Evolutionary conservation across 2,888 invertebrate genomes (phyloP).

Genomic region (Notocelia uddmanniana): DNA sequence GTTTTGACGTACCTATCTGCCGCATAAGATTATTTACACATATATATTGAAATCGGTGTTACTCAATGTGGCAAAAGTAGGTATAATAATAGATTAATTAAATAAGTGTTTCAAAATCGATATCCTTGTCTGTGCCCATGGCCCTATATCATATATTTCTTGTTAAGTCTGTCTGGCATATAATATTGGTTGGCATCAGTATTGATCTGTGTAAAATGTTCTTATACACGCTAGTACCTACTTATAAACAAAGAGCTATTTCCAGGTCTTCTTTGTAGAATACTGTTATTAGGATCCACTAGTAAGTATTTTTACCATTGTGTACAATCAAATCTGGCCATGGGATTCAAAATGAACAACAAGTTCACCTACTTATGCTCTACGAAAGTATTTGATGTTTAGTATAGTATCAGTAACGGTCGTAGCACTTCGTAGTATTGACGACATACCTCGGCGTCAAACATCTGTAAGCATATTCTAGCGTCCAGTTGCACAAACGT

Average conservation of each 20-base stretch:
- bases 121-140: neutral
- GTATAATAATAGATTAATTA: constrained; percentile 6
- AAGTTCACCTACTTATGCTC: neutral
- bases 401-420: no score
- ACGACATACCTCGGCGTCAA: neutral
- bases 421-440: neutral
- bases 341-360: neutral
- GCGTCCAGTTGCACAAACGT: no score
- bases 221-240: neutral
- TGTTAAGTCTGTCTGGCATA: no score
- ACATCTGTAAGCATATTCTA: neutral
- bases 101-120: constrained; percentile 9
- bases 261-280: neutral
- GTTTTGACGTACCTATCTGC: constrained; percentile 6
- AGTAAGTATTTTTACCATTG: neutral
- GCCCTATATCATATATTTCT: neutral
- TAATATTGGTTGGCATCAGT: neutral
- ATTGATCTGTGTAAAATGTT: no score
- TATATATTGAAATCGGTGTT: constrained; percentile 16
- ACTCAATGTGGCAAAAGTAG: constrained; percentile 37
- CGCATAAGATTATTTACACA: constrained; percentile 22
- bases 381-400: neutral
- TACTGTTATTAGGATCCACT: neutral
- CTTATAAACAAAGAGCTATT: neutral
- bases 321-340: neutral